These are phyloP conservation scores for Capromys pilorides DNA, from an alignment of 2,797 vertebrate species.

Conservation along the genomic window DNA sequence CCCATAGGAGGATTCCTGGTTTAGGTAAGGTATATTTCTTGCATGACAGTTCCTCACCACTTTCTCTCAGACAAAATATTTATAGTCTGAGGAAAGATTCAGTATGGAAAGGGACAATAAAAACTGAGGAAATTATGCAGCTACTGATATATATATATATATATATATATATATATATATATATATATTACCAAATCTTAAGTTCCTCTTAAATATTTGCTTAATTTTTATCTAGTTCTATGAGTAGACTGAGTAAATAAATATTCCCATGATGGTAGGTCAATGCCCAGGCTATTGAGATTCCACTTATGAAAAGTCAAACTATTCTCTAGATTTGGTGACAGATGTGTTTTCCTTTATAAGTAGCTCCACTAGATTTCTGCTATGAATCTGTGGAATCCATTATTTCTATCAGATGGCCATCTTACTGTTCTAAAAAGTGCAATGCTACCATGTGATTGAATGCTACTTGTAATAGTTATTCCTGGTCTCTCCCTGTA, in stretches of 20 bases:
- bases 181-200: not conserved
- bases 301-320: not conserved
- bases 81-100: not conserved
- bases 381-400: not conserved
- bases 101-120: not conserved
- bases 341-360: not conserved
- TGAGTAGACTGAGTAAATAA: not conserved
- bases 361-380: not conserved
- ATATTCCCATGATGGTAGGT: not conserved
- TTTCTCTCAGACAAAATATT: not conserved
- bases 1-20: not conserved
- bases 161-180: not conserved
- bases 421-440: not conserved
- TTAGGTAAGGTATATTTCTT: not conserved
- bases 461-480: not conserved
- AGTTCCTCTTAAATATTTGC: not conserved
- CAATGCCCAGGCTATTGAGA: not conserved
- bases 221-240: not conserved
- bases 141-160: not conserved
- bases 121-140: not conserved
- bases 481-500: not conserved
- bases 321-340: not conserved
- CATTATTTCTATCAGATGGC: not conserved
- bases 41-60: not conserved
- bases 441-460: not conserved